Evolutionary conservation across 2,113 vertebrate genomes (phyloP).

Genomic region (Alligator mississippiensis): DNA sequence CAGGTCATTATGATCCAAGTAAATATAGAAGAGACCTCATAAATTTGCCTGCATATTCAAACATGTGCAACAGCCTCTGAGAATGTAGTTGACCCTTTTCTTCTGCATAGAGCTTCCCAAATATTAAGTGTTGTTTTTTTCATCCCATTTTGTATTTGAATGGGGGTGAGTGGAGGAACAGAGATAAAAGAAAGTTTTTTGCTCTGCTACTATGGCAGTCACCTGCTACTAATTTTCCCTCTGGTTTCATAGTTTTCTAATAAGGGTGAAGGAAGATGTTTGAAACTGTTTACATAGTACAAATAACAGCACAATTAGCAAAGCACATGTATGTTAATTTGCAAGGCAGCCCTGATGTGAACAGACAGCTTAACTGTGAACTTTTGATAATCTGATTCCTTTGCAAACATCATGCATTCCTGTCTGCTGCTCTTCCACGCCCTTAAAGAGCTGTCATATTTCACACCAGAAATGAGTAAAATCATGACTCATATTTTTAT

Average conservation of each 20-base stretch:
- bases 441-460: neutral
- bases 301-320: neutral
- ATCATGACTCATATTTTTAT: no score
- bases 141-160: neutral
- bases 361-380: neutral
- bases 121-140: neutral
- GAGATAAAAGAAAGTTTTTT: neutral
- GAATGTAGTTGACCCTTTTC: rapidly evolving
- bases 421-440: neutral
- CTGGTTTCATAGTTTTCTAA: neutral
- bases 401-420: rapidly evolving
- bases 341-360: rapidly evolving
- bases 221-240: neutral
- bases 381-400: neutral
- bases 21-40: neutral
- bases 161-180: neutral
- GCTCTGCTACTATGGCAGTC: neutral
- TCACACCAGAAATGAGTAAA: neutral
- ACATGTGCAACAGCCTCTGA: neutral
- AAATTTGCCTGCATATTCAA: neutral
- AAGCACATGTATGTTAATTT: neutral
- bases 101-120: neutral
- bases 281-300: neutral
- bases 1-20: neutral
- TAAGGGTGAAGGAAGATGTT: neutral